Conservation (phyloP, 2,888 invertebrate species). For the Hoplodrina blanda region DNA sequence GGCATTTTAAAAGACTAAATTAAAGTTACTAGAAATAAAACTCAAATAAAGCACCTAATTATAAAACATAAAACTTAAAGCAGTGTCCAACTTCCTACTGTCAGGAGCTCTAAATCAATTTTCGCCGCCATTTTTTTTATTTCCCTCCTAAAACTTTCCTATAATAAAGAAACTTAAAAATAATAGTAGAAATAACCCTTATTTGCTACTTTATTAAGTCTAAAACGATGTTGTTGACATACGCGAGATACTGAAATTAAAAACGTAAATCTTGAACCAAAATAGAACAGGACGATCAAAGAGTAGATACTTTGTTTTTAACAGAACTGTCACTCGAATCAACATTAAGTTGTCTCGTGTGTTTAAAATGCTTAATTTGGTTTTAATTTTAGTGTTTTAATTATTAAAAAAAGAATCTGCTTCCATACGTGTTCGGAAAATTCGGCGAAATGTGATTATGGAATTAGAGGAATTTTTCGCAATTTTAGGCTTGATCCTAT, state of each 20-base stretch:
- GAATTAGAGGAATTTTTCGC: too few species aligned
- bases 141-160: constrained; percentile 7
- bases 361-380: constrained; percentile 21
- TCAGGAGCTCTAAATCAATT: constrained; percentile 28
- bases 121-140: constrained; percentile 7
- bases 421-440: too few species aligned
- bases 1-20: too few species aligned
- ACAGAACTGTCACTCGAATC: constrained; percentile 38
- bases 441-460: too few species aligned
- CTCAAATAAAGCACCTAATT: constrained; percentile 7
- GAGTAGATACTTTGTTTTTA: constrained; percentile 30
- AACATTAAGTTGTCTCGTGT: constrained; percentile 26
- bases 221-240: constrained; percentile 43
- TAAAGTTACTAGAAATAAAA: too few species aligned
- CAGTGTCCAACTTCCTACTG: not conserved
- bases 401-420: too few species aligned
- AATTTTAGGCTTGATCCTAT: too few species aligned
- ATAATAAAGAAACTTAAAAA: constrained; percentile 21
- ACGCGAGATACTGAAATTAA: constrained; percentile 19
- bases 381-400: not conserved
- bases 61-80: constrained; percentile 14
- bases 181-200: constrained; percentile 22
- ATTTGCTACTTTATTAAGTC: constrained; percentile 32
- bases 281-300: constrained; percentile 49
- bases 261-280: constrained; percentile 37